Base-by-base conservation (phyloP, 2,888 invertebrate genomes). In the Morinoia aosen region DNA sequence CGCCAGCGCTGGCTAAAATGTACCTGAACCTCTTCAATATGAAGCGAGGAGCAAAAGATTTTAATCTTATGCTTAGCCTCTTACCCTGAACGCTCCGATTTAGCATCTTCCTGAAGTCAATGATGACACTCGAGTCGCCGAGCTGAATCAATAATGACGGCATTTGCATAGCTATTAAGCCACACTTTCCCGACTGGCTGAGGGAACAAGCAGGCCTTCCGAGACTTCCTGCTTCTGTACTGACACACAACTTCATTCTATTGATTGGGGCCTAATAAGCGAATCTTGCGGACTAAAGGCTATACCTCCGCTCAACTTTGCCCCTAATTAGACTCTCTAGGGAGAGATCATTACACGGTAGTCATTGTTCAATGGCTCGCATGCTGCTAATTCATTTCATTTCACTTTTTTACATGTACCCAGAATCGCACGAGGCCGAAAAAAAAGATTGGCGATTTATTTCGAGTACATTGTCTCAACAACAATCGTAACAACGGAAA, bases 141-240 rank as follows among this genome's bases (percentile, higher is more conserved):
- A 57, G 57, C 93, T 56, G 93, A 93, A 93, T 93, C 93, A 93
- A 93, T 93, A 93, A 93, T 57, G 93, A 57, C 57, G 56, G 39
- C 93, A 93, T 93, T 93, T 57, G 93, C 93, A 93, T 93, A 93
- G 93, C 93, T 93, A 93, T 93, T 93, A 93, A 33, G 93, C 93
- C 93, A 57, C 93, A 93, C 93, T 57, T 93, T 56, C 93, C 57
- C 5, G 8, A n/a, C 93, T 93, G 93, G 93, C 93, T 93, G 0
- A 16, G 48, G 90, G 90, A 90, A 12, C 90, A 93, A 93, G 57
- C 57, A 93, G 57, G 57, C 93, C 8, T 19, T 93, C 57, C 57
- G 93, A 33, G 33, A 93, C 58, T 57, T 56, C 58, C 58, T 57
- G 57, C 48, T 93, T 48, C 48, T 90, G 90, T 90, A 48, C 90